These are phyloP conservation scores for Pygoscelis antarcticus DNA, from an alignment of 2,113 vertebrate species.

Conservation along the genomic window DNA sequence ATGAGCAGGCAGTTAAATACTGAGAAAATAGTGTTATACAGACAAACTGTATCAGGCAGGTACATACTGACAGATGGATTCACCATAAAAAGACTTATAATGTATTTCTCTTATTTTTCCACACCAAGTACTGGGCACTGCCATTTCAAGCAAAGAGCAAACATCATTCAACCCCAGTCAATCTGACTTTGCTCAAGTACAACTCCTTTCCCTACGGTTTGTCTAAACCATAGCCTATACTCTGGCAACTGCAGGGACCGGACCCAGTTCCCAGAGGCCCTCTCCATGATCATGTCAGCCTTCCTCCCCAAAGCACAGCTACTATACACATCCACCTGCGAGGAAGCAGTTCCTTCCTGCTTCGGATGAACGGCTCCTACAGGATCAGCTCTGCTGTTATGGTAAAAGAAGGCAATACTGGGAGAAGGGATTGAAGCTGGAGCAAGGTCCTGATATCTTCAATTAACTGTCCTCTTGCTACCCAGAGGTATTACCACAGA, in stretches of 20 bases:
- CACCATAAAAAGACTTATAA: background rate
- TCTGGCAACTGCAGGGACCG: background rate
- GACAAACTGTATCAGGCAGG: background rate
- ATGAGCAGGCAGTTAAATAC: background rate
- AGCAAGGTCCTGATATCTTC: background rate
- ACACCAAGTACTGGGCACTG: background rate
- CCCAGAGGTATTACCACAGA: background rate
- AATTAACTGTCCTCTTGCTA: background rate
- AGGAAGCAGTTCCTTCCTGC: background rate
- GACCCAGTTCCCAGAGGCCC: background rate
- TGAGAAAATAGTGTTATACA: background rate
- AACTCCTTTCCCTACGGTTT: background rate
- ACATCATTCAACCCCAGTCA: background rate
- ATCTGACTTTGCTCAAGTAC: background rate
- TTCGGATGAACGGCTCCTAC: accelerated
- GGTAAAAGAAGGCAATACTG: background rate
- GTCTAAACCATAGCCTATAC: background rate
- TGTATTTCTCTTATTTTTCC: background rate
- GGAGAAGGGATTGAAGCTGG: background rate
- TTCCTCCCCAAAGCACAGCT: background rate
- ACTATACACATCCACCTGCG: background rate
- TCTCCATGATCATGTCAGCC: background rate
- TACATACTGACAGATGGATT: background rate
- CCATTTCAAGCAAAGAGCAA: background rate
- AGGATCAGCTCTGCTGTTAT: background rate